A percentile compares a stretch with the other conserved stretches of the same genome.
phyloP scores from a whole-genome alignment of 2,113 vertebrate genomes.

The Hemiscyllium ocellatum region DNA sequence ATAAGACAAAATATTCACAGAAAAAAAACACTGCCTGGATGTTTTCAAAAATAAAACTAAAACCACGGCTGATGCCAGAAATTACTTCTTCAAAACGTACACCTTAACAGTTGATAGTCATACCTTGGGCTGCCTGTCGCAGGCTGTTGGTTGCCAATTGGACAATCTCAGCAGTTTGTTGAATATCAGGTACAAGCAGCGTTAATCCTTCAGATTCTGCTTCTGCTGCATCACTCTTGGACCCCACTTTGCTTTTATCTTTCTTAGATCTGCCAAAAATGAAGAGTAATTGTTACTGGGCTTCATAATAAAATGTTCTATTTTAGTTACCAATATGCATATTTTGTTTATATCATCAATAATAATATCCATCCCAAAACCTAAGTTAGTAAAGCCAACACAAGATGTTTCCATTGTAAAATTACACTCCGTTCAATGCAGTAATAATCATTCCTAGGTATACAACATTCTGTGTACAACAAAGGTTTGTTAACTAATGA shows the following conservation, averaged over 20 bases:
- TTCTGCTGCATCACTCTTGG: constrained; percentile 81
- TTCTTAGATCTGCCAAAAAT: constrained; percentile 79
- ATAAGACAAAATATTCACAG: background rate
- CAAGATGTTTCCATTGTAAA: background rate
- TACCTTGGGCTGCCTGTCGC: constrained; percentile 88
- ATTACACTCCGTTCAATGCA: background rate
- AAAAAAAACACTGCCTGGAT: background rate
- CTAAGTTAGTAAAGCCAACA: background rate
- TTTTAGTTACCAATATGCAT: background rate
- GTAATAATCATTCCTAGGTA: background rate
- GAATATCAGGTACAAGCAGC: constrained; percentile 91
- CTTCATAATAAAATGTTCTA: background rate
- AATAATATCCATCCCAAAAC: background rate
- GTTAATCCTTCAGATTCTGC: constrained; percentile 95
- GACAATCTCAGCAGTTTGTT: constrained; percentile 93
- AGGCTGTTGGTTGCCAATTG: constrained; percentile 83
- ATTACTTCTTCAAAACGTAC: background rate
- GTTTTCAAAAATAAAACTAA: background rate
- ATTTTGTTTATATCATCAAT: background rate
- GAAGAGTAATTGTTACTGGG: background rate
- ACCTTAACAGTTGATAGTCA: background rate
- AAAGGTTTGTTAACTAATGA: background rate
- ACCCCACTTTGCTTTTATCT: constrained; percentile 87
- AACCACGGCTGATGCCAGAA: background rate
- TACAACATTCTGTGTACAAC: background rate